Conservation (phyloP, 2,888 invertebrate species). For the Nomada fucata region DNA sequence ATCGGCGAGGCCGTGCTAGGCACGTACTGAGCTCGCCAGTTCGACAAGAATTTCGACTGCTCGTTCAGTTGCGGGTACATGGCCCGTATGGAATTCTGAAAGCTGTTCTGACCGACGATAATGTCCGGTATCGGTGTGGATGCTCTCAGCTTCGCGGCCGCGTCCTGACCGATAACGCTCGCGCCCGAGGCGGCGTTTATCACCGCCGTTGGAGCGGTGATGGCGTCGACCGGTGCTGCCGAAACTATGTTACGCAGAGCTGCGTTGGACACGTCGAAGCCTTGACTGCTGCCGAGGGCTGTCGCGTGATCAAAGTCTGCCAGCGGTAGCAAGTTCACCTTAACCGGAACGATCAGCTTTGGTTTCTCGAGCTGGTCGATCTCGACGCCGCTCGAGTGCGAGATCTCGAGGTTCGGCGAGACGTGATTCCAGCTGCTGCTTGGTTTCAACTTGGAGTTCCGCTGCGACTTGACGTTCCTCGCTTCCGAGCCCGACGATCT, state of each 20-base stretch:
- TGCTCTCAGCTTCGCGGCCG: slow-evolving; percentile 59
- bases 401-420: slow-evolving; percentile 77
- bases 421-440: slow-evolving; percentile 77
- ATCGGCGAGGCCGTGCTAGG: slow-evolving; percentile 77
- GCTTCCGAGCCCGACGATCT: slow-evolving; percentile 30
- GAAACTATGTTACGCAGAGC: slow-evolving; percentile 77
- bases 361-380: slow-evolving; percentile 79
- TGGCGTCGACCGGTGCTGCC: slow-evolving; percentile 67
- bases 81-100: slow-evolving; percentile 76
- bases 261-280: slow-evolving; percentile 84
- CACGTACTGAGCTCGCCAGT: slow-evolving; percentile 71
- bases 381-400: slow-evolving; percentile 77
- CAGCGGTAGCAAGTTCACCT: slow-evolving; percentile 79
- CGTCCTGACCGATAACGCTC: slow-evolving; percentile 15
- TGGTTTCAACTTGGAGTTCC: slow-evolving; percentile 29
- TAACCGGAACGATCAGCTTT: slow-evolving; percentile 78
- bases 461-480: slow-evolving; percentile 37
- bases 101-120: slow-evolving; percentile 79
- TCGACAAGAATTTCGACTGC: slow-evolving; percentile 66
- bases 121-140: slow-evolving; percentile 77
- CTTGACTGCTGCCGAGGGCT: slow-evolving; percentile 84
- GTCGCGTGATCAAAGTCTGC: slow-evolving; percentile 84
- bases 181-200: slow-evolving; percentile 69
- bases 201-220: slow-evolving; percentile 74
- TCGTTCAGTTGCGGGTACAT: slow-evolving; percentile 69